Evolutionary conservation across 2,113 vertebrate species (phyloP), one percentile per base, ranked within the genome.

Genomic region (Hippocampus barbouri): DNA sequence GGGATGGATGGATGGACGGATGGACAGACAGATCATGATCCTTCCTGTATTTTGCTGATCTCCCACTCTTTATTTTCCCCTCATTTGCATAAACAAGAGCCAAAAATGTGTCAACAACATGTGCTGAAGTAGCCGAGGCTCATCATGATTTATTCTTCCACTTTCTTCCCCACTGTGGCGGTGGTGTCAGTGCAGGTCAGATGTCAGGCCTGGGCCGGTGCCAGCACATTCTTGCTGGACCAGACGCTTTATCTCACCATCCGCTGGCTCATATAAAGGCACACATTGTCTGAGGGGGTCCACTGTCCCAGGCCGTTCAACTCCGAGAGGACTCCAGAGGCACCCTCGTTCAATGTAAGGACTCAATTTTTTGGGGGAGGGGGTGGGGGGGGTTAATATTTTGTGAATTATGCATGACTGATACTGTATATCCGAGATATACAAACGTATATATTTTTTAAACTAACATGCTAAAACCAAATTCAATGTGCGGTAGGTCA

Each of bases 161-260:
- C 77, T 72, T 66, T 66, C 12, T 45, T 47, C 63, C 25, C 65
- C 63, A 45, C 73, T 65, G 76, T 79, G 78, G 73, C 78, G 57
- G 15, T 49, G 62, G 75, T 69, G 68, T 78, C 69, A 71, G 45
- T 54, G 78, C 83, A 77, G 81, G 80, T 86, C 81, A 82, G 82
- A 78, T 89, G 85, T 87, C 72, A 82, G 74, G 65, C 74, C 60
- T 78, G 87, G 88, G 57, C 68, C 67, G 8, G 1, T 72, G 87
- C 90, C 90, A 90, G 64, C 64, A 6, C 63, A 66, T 66, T 66
- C 43, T 66, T 66, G 23, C 6, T 47, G 64, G 64, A 43, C 40
- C 63, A 43, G 63, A 66, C n/a, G 40, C 43, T 27, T 18, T 9
- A 47, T 47, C 43, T 47, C 34, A 38, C 15, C 43, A 23, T 66